These are phyloP conservation scores for Pachycephus smyrnensis DNA, from an alignment of 2,888 invertebrate species.

Conservation along the genomic window DNA sequence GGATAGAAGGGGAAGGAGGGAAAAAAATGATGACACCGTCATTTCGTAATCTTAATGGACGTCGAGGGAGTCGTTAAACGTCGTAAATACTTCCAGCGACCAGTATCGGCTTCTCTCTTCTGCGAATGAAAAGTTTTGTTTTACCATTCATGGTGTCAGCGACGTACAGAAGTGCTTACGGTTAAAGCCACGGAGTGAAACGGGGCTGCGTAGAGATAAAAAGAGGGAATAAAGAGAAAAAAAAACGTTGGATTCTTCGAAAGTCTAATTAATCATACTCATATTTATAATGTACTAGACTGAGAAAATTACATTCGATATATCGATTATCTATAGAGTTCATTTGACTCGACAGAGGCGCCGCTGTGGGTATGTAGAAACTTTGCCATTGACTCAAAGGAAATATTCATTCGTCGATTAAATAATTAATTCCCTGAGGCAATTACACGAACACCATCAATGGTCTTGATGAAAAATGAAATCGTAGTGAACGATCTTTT, in stretches of 20 bases:
- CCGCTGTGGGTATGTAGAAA: not conserved
- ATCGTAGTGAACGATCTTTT: not conserved
- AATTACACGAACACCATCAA: not conserved
- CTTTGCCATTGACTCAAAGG: not conserved
- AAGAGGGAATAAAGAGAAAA: not conserved
- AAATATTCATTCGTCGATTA: not conserved
- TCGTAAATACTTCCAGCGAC: not conserved
- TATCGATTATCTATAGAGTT: not conserved
- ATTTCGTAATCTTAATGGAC: constrained; percentile 13
- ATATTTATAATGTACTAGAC: not conserved
- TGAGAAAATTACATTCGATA: not conserved
- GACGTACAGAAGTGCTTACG: constrained; percentile 2
- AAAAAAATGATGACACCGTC: constrained; percentile 12
- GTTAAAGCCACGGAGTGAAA: not conserved
- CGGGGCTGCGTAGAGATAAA: not conserved
- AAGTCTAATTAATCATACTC: not conserved
- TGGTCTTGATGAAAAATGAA: not conserved
- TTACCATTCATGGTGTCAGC: constrained; percentile 15
- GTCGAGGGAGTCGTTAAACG: constrained; percentile 7
- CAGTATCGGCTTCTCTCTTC: not conserved
- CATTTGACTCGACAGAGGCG: not conserved
- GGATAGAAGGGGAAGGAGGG: not conserved
- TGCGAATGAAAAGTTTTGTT: constrained; percentile 5
- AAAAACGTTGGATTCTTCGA: constrained; percentile 9
- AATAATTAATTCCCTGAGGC: not conserved